Percentiles rank a stretch among this genome's conserved stretches.
phyloP scores from a whole-genome alignment of 2,888 invertebrate genomes.

The Stictocephala bisonia region DNA sequence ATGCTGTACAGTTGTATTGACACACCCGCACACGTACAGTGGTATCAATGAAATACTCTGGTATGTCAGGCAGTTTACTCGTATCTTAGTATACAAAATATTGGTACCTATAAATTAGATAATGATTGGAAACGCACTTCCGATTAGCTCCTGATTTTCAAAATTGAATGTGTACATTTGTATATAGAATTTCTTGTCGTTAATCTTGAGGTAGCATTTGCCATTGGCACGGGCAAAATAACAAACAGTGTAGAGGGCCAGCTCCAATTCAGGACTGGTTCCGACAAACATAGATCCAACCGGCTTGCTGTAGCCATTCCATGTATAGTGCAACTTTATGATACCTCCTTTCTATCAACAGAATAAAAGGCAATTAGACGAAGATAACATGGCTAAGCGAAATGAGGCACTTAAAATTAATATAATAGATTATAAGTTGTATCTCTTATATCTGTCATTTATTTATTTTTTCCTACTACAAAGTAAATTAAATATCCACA shows the following conservation, averaged over 20 bases:
- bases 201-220: conserved; percentile 65
- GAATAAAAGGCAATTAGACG: not conserved
- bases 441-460: too few relatives aligned
- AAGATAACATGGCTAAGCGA: too few relatives aligned
- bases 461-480: too few relatives aligned
- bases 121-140: conserved; percentile 49
- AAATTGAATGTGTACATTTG: conserved; percentile 55
- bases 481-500: too few relatives aligned
- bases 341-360: conserved; percentile 63
- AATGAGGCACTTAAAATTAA: too few relatives aligned
- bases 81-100: too few relatives aligned
- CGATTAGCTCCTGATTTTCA: conserved; percentile 47
- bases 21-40: too few relatives aligned
- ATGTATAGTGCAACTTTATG: conserved; percentile 64
- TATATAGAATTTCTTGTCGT: conserved; percentile 65
- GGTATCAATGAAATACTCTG: too few relatives aligned
- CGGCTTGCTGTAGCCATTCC: conserved; percentile 64
- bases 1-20: too few relatives aligned
- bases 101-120: too few relatives aligned
- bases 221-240: conserved; percentile 67
- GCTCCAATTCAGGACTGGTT: conserved; percentile 71
- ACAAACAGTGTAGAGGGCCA: conserved; percentile 72
- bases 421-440: too few relatives aligned
- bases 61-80: too few relatives aligned
- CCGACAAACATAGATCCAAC: conserved; percentile 67